Evolutionary conservation across 1,140 invertebrate genomes (phyloP), one percentile per base, ranked within the genome.

Genomic region (Philaenus spumarius): DNA sequence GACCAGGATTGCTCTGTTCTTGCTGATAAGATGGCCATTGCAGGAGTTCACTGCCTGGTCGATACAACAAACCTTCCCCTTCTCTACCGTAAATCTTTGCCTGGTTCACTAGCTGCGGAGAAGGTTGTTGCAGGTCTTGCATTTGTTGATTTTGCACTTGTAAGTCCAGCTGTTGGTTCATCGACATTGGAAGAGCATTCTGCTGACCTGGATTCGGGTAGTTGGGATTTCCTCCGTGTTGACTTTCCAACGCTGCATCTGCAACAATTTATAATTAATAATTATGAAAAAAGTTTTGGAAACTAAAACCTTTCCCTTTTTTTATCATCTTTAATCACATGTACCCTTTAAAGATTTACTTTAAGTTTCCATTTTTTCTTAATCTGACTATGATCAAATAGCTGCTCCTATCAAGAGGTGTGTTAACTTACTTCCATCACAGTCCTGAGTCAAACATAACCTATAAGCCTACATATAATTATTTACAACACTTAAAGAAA

Each of bases 71-170:
- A 11, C 64, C 65, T 56, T 68, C 65, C 1, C 67, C 67, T 57
- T 68, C 67, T n/a, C 67, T 58, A 5, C 67, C 67, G 42, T 66
- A 68, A 15, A 53, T 17, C 30, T 59, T 59, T 4, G 50, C 58
- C 34, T 59, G 58, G 30, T 54, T 59, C 7, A 54, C 40, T 11
- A 59, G 58, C 23, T 59, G 47, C 34, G 19, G 26, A 35, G 48
- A 58, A 12, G 47, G n/a, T 35, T 55, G 59, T 39, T 48, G 55
- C 22, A 37, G 42, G 12, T 52, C 22, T 22, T 45, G 39, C 30
- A 14, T 26, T 59, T 64, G 66, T 37, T 59, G 56, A 14, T 67
- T 17, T 55, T 62, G 64, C 20, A 60, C 26, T 4, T 39, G 51
- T 39, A 54, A 12, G 20, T 23, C 45, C 56, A 52, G 14, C 57